Base-by-base conservation (phyloP, 2,113 vertebrate species). In the Macquaria australasica region DNA sequence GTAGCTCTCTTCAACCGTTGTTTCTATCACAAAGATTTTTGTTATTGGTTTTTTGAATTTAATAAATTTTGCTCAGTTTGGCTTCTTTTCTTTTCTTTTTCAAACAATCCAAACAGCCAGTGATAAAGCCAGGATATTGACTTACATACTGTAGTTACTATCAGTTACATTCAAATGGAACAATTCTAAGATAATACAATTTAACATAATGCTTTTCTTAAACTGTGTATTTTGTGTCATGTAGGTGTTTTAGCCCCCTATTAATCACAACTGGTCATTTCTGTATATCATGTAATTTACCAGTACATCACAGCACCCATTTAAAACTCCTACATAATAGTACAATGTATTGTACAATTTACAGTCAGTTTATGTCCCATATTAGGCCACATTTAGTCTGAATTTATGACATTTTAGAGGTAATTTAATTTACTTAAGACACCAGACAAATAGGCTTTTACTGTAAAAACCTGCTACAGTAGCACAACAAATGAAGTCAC, bases 31-130 rank as follows among this genome's bases (percentile, higher is more conserved):
- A 71, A 53, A 21, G 66, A 72, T 55, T 53, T 82, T 67, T 72
- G 10, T 85, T 63, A 71, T 79, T 83, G 56, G 1, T 73, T 82
- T 73, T 81, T 71, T 71, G 2, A 39, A 76, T 83, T 68, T 43
- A 75, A 73, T 86, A 70, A 2, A 79, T 91, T 79, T 87, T 84
- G 55, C 51, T 71, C 2, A 9, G n/a, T 74, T 82, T 72, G 21
- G 18, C 21, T 15, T 37, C 75, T 53, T 12, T 15, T 63, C 18
- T 23, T 75, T 64, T 41, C 5, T 79, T 66, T 77, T 73, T 23
- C 45, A 4, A 78, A 45, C 4, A 16, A 74, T 50, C 28, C 23
- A 59, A 77, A 55, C 73, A 45, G 48, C 34, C 23, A 43, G 68
- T 23, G 23, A 60, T 58, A 37, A 67, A 79, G 76, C 63, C 15